Evolutionary conservation across 2,888 invertebrate species (phyloP).

Genomic region (Diarsia brunnea): DNA sequence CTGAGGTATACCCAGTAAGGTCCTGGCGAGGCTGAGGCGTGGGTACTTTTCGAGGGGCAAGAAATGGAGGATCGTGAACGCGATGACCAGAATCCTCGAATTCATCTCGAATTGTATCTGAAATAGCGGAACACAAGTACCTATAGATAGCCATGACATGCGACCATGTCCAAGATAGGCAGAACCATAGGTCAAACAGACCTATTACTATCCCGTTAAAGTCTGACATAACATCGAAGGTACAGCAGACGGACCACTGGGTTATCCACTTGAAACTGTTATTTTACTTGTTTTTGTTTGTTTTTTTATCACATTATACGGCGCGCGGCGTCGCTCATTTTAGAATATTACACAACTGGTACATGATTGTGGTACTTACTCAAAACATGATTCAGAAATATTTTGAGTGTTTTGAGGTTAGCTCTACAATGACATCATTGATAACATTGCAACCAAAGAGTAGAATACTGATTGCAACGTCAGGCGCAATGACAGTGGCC

Average conservation of each 20-base stretch:
- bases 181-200: slow-evolving; percentile 46
- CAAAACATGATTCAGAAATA: not conserved
- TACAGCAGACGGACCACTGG: not conserved
- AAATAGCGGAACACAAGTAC: slow-evolving; percentile 71
- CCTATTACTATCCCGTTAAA: slow-evolving; percentile 51
- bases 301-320: not conserved
- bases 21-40: slow-evolving; percentile 72
- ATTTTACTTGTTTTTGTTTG: not conserved
- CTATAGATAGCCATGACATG: slow-evolving; percentile 67
- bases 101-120: slow-evolving; percentile 56
- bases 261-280: not conserved
- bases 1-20: slow-evolving; percentile 73
- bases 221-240: slow-evolving; percentile 36
- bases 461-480: not conserved
- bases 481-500: slow-evolving; percentile 2
- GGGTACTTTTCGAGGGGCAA: slow-evolving; percentile 64
- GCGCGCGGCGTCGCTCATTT: slow-evolving; percentile 11
- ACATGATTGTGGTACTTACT: not conserved
- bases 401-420: not conserved
- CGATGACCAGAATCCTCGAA: slow-evolving; percentile 35
- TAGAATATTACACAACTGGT: not conserved
- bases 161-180: slow-evolving; percentile 72
- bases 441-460: not conserved
- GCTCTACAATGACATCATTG: not conserved
- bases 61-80: slow-evolving; percentile 62